Percentiles rank a stretch among this genome's conserved stretches.
Conservation (phyloP, 2,113 vertebrate species). For the Zosterops japonicus region DNA sequence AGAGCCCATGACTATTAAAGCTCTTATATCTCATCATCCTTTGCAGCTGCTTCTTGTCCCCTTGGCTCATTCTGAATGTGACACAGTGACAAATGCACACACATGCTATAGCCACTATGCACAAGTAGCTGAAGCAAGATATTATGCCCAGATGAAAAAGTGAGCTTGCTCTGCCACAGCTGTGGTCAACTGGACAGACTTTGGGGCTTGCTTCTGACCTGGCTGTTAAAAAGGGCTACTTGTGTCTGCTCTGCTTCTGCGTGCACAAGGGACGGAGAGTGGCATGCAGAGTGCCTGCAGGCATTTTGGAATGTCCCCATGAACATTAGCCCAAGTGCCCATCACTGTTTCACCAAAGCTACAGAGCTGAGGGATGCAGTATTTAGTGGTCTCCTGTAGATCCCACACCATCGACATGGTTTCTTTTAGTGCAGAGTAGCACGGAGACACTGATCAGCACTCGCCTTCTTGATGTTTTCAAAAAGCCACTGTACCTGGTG, state of each 20-base stretch:
- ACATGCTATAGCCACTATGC: background rate
- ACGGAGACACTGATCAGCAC: background rate
- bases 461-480: background rate
- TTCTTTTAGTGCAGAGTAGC: background rate
- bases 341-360: background rate
- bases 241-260: background rate
- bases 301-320: rapidly evolving
- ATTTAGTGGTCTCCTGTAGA: background rate
- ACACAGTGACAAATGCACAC: background rate
- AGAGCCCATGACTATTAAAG: background rate
- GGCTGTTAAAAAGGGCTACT: background rate
- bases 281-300: rapidly evolving
- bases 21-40: rapidly evolving
- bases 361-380: background rate
- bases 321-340: background rate
- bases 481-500: background rate
- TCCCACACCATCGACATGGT: rapidly evolving
- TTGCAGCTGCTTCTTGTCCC: background rate
- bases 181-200: rapidly evolving
- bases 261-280: background rate
- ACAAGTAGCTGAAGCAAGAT: background rate
- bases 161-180: background rate
- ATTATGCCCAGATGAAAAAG: background rate
- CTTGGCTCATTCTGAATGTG: background rate
- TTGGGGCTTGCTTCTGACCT: background rate